Percentiles rank a stretch among this genome's conserved stretches.
Conservation (phyloP, 1,140 invertebrate genomes). For the Saccostrea glomerata region DNA sequence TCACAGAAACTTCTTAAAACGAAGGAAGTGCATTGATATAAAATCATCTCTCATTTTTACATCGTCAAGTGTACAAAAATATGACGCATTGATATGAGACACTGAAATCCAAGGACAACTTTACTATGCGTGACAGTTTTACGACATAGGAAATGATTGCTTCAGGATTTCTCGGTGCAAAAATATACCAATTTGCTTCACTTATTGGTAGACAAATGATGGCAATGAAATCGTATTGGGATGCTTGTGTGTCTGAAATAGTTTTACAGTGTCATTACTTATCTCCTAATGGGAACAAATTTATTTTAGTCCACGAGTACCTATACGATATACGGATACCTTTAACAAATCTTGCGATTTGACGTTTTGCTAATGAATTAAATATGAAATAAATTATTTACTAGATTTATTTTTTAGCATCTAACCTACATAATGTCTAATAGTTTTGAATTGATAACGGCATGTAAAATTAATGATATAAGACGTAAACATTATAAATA, state of each 20-base stretch:
- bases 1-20: conserved; percentile 8
- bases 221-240: neutral
- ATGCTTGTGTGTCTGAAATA: neutral
- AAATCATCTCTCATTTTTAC: neutral
- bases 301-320: neutral
- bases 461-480: too few species aligned
- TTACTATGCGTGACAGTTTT: conserved; percentile 17
- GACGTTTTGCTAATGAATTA: too few species aligned
- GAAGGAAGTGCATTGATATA: conserved; percentile 27
- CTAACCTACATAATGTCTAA: too few species aligned
- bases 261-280: neutral
- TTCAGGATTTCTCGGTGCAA: conserved; percentile 1
- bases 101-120: neutral
- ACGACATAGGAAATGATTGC: conserved; percentile 3
- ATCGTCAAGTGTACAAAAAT: neutral
- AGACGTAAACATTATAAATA: too few species aligned
- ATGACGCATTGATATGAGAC: conserved; percentile 1
- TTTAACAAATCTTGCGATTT: too few species aligned
- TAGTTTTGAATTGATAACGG: too few species aligned
- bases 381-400: too few species aligned
- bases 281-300: too few species aligned
- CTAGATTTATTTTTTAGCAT: too few species aligned
- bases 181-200: conserved; percentile 15
- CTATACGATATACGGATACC: too few species aligned
- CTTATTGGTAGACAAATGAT: neutral